Conservation (phyloP, 2,113 vertebrate species). For the Nanorana parkeri region DNA sequence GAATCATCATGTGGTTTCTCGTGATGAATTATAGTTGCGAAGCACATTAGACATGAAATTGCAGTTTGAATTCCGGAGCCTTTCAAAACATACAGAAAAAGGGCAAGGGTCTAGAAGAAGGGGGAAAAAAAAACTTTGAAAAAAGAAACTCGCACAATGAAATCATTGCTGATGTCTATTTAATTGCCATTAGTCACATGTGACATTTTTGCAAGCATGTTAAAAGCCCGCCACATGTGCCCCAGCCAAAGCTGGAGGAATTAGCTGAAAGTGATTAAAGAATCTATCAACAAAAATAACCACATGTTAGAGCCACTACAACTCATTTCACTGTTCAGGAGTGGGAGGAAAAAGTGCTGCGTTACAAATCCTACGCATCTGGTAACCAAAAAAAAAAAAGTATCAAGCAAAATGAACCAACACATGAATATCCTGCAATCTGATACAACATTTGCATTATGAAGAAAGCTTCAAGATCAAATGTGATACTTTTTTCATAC, state of each 20-base stretch:
- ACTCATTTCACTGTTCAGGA: slow-evolving; percentile 12
- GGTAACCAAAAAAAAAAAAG: background rate
- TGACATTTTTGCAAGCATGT: slow-evolving; percentile 46
- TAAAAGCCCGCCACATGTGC: slow-evolving; percentile 30
- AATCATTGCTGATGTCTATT: slow-evolving; percentile 26
- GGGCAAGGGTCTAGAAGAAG: background rate
- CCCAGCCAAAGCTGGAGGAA: slow-evolving; percentile 13
- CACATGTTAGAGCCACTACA: background rate
- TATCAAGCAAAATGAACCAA: background rate
- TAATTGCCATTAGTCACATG: slow-evolving; percentile 48
- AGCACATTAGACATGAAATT: slow-evolving; percentile 18
- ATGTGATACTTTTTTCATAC: too few species aligned
- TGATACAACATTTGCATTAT: too few species aligned
- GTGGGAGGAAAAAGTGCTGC: slow-evolving; percentile 5
- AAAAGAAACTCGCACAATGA: slow-evolving; percentile 25
- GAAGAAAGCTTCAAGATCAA: too few species aligned
- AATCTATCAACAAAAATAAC: slow-evolving; percentile 38
- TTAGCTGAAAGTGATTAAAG: slow-evolving; percentile 19
- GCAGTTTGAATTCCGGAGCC: slow-evolving; percentile 9
- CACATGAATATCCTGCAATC: too few species aligned
- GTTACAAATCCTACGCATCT: background rate
- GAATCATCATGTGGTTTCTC: slow-evolving; percentile 42
- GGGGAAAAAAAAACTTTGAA: background rate
- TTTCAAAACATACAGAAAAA: slow-evolving; percentile 28
- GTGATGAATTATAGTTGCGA: slow-evolving; percentile 30